These are phyloP conservation scores for Thunnus maccoyii DNA, from an alignment of 2,113 vertebrate genomes.

Conservation along the genomic window DNA sequence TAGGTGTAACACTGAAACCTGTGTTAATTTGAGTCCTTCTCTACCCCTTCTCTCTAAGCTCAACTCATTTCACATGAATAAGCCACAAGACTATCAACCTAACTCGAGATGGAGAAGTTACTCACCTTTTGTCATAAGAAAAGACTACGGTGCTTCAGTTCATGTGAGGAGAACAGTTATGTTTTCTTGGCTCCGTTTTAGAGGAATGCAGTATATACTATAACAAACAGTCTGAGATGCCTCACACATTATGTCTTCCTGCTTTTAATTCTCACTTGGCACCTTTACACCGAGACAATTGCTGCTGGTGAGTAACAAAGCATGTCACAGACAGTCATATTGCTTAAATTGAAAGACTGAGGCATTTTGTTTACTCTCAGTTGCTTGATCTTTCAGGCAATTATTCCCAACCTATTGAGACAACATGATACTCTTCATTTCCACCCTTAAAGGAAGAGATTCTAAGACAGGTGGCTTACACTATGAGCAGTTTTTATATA, in stretches of 20 bases:
- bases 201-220: neutral
- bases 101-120: neutral
- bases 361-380: slow-evolving; percentile 36
- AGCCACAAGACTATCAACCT: neutral
- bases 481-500: neutral
- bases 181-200: slow-evolving; percentile 15
- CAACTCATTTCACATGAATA: neutral
- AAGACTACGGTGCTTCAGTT: neutral
- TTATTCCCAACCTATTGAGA: slow-evolving; percentile 45
- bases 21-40: neutral
- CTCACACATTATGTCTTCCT: slow-evolving; percentile 26
- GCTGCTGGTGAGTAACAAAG: slow-evolving; percentile 47
- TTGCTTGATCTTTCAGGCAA: slow-evolving; percentile 48
- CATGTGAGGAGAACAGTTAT: neutral
- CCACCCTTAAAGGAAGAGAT: slow-evolving; percentile 35
- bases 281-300: slow-evolving; percentile 15
- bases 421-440: slow-evolving; percentile 26
- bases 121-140: neutral
- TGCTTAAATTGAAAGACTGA: slow-evolving; percentile 46
- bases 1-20: neutral
- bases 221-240: slow-evolving; percentile 35
- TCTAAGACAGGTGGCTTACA: slow-evolving; percentile 7
- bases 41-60: neutral
- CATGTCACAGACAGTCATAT: slow-evolving; percentile 35
- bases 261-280: slow-evolving; percentile 40